Evolutionary conservation across 2,797 vertebrate species (phyloP).

Genomic region (Podargus strigoides): DNA sequence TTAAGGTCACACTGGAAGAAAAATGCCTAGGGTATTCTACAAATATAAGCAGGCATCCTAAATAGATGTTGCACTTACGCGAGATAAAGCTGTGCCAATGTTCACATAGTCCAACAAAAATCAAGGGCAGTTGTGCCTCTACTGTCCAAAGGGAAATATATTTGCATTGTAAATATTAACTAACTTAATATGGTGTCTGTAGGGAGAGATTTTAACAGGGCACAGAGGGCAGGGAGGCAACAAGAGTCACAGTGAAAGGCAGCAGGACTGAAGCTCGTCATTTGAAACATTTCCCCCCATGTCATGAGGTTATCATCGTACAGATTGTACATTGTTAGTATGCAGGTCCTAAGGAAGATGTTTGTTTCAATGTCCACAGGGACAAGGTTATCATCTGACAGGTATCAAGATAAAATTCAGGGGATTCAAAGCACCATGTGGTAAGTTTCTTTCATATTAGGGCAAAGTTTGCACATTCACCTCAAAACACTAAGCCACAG

Average conservation of each 20-base stretch:
- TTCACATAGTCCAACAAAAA: background rate
- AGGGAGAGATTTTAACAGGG: background rate
- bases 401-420: background rate
- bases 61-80: background rate
- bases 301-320: background rate
- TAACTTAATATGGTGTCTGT: background rate
- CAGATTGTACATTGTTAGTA: background rate
- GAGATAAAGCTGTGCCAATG: background rate
- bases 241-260: background rate
- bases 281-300: background rate
- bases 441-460: background rate
- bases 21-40: background rate
- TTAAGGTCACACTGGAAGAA: background rate
- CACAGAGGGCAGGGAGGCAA: background rate
- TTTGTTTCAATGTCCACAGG: background rate
- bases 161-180: constrained; percentile 18
- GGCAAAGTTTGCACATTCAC: background rate
- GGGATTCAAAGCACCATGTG: background rate
- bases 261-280: background rate
- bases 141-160: background rate
- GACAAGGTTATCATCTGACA: background rate
- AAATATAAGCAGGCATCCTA: background rate
- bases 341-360: background rate
- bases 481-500: background rate
- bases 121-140: background rate